These are phyloP conservation scores for Calephelis virginiensis DNA, from an alignment of 1,140 invertebrate genomes.

Conservation along the genomic window DNA sequence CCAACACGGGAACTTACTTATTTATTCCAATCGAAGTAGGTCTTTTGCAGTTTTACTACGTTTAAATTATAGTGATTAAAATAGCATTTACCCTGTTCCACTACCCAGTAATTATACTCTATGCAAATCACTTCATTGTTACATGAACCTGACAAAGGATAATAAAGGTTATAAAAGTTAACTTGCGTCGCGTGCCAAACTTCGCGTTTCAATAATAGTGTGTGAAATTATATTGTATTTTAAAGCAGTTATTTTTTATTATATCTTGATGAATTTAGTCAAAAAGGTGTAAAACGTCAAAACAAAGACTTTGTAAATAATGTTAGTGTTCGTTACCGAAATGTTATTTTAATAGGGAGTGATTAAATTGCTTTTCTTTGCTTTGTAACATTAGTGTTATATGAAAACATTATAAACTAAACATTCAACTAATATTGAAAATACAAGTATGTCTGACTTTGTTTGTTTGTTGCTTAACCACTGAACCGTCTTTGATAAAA, in stretches of 20 bases:
- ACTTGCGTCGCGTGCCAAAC: constrained; percentile 33
- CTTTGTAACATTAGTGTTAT: too few relatives aligned
- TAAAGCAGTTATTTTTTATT: background rate
- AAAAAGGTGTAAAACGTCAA: constrained; percentile 7
- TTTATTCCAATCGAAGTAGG: background rate
- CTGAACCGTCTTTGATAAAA: too few relatives aligned
- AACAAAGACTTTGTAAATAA: constrained; percentile 11
- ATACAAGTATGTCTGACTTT: too few relatives aligned
- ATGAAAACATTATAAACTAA: too few relatives aligned
- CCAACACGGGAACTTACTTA: background rate
- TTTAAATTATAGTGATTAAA: background rate
- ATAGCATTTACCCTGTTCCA: constrained; percentile 1
- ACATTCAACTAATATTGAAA: too few relatives aligned
- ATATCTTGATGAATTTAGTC: constrained; percentile 14
- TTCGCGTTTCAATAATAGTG: constrained; percentile 14
- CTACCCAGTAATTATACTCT: constrained; percentile 42
- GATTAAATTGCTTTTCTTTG: too few relatives aligned
- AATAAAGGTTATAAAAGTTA: constrained; percentile 46
- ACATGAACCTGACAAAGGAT: constrained; percentile 34
- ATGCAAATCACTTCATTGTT: constrained; percentile 62
- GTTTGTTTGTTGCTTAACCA: too few relatives aligned
- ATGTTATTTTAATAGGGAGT: too few relatives aligned
- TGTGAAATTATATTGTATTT: constrained; percentile 11
- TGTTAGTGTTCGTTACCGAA: too few relatives aligned
- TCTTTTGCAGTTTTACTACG: background rate